Evolutionary conservation across 2,113 vertebrate species (phyloP), one percentile per base, ranked within the genome.

Genomic region (Xiphophorus maculatus): DNA sequence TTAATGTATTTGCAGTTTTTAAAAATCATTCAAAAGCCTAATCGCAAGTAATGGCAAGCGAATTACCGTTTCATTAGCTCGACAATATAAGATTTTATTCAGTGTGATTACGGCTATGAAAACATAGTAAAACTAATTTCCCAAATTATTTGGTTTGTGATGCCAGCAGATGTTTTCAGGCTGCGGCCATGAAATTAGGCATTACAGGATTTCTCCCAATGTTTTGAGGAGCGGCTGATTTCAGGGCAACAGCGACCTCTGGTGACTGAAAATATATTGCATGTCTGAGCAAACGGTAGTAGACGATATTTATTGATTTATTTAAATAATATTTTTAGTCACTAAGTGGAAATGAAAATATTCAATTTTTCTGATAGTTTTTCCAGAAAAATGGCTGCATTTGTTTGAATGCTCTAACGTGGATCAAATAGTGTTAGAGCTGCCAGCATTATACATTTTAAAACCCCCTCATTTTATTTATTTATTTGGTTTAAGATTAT

Each of bases 91-190:
- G 66, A 74, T 88, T 77, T 78, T 15, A 78, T 63, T 79, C 58
- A 61, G 51, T 78, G 40, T 88, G 72, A 88, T 83, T 85, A 79
- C 65, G 44, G 81, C 77, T 67, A 72, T 85, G 76, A 87, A 81
- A 75, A 83, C 73, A 71, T 62, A 60, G 33, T 70, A 72, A 69
- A 82, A 89, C 73, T 35, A 79, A 86, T 80, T 73, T 69, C 37
- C 65, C 68, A 77, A 48, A 73, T 86, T 30, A 83, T 88, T 81
- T 89, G 70, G 67, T 84, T 69, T 61, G 51, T 77, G 61, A 70
- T 60, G 83, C 79, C 74, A 82, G 66, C 86, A 90, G 82, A 86
- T 91, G 82, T 89, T 91, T 86, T 84, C 71, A 67, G 83, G 81
- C 84, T 84, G 74, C 33, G 10, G 60, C 76, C 77, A 71, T 90